Percentiles rank a stretch among this genome's conserved stretches.
Conservation (phyloP, 1,140 invertebrate genomes). For the Diplogasteroides magnus region DNA sequence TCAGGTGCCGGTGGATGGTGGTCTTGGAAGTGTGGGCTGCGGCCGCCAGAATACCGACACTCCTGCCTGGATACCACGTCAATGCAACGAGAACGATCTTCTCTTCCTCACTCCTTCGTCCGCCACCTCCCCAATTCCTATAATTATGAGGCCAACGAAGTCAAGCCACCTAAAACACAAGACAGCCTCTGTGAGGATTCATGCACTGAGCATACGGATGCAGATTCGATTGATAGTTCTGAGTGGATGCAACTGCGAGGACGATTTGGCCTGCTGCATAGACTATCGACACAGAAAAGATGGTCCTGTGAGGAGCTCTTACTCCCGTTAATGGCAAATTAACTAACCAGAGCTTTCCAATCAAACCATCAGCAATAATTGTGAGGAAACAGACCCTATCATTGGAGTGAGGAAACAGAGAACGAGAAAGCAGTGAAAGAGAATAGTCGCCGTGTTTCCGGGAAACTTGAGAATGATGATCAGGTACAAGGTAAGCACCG, state of each 20-base stretch:
- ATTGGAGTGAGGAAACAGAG: too few relatives aligned
- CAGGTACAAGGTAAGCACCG: constrained; percentile 75
- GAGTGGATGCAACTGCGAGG: constrained; percentile 67
- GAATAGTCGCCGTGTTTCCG: constrained; percentile 68
- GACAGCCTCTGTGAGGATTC: not conserved
- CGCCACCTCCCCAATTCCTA: constrained; percentile 81
- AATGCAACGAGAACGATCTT: too few relatives aligned
- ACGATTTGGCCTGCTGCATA: constrained; percentile 79
- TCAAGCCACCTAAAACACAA: constrained; percentile 21
- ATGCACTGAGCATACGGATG: constrained; percentile 58
- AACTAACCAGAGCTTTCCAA: constrained; percentile 73
- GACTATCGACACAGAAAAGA: constrained; percentile 61
- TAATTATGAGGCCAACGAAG: constrained; percentile 63
- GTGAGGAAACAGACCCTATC: constrained; percentile 82
- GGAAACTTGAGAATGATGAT: constrained; percentile 65
- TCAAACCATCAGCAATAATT: constrained; percentile 76
- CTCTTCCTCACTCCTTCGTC: constrained; percentile 91
- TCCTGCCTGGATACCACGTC: too few relatives aligned
- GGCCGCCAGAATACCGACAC: too few relatives aligned
- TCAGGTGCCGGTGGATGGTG: too few relatives aligned
- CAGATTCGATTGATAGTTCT: constrained; percentile 61
- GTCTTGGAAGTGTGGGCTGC: too few relatives aligned
- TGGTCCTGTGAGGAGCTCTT: too few relatives aligned
- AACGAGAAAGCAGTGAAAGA: constrained; percentile 76
- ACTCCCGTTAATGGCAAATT: too few relatives aligned